Evolutionary conservation across 2,113 vertebrate genomes (phyloP), one percentile per base, ranked within the genome.

Genomic region (Gavia stellata): DNA sequence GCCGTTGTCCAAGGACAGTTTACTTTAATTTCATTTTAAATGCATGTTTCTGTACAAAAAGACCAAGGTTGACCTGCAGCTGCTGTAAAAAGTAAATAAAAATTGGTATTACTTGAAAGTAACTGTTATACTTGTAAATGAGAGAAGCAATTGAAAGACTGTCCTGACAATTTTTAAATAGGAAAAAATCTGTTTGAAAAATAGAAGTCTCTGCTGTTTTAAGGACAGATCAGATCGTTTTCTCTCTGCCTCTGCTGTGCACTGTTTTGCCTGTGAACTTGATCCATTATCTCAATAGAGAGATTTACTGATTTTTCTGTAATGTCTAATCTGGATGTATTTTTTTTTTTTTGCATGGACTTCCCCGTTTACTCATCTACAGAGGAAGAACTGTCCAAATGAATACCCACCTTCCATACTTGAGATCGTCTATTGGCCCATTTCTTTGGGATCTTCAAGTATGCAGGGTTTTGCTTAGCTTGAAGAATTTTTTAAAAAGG

Each of bases 1-100:
- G 91, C 77, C 49, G 4, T 97, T 95, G 90, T 93, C 93, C 96
- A 72, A 97, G 96, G 96, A 92, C 17, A 68, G 59, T 85, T 97
- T 97, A 91, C 95, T 97, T 92, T 55, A n/a, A 73, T 94, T 97
- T 96, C 84, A 95, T 86, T 91, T 96, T 88, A 82, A 91, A 93
- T 94, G 90, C 75, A 63, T 93, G 94, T 95, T 96, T 97, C 96
- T 97, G 96, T 93, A 97, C 95, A 87, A 81, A 96, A 95, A 96
- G 94, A 94, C 94, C 86, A 88, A 96, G 83, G 94, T 79, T 97
- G 97, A 96, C 92, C 95, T 94, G 89, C 84, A 96, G 93, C 97
- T 97, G 95, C 96, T 96, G 80, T 88, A 70, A 72, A 94, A 89
- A 86, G 70, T 94, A 95, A 97, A 95, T 81, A 94, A 72, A 79